Evolutionary conservation across 2,888 invertebrate genomes (phyloP), one percentile per base, ranked within the genome.

Genomic region (Andrena dorsata): DNA sequence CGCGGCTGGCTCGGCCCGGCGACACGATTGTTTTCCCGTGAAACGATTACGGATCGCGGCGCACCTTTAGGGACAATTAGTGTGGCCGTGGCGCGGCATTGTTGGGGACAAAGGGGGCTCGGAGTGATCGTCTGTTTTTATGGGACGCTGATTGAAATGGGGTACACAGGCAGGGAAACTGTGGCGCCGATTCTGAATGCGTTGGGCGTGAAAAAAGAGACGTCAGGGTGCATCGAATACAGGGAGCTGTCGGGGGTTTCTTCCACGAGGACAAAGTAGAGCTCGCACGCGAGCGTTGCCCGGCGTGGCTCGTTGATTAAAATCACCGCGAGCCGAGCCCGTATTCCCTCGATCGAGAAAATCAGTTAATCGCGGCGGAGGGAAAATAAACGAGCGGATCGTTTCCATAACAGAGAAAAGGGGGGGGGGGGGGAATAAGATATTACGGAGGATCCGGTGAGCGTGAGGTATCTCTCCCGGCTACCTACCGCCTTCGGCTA

Each of bases 401-500:
- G 68, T 73, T 78, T 64, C 35, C 69, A 79, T 53, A 70, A 79
- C 28, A 51, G 28, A 23, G 13, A 41, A 16, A 32, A 20, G 20
- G 61, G 16, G n/a, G n/a, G 6, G 26, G n/a, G 13, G 7, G 35
- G 47, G 28, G 16, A 79, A 70, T 69, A 79, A 81, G 81, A 73
- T 74, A 72, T 78, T 47, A 66, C 16, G 32, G 60, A 69, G 30
- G 47, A 53, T 68, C 35, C 23, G 10, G 13, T 20, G 10, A 28
- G 41, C 41, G 41, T 16, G 30, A 63, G 73, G 79, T 73, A 68
- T 73, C 49, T 35, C 63, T 64, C 56, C 66, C 26, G 35, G 61
- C 23, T 58, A 79, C 58, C 74, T 74, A 79, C 69, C 79, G 79
- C 79, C 79, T 64, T 66, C 66, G 41, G 79, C 64, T 51, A 60